These are phyloP conservation scores for Nematostella vectensis DNA, from an alignment of 92 coral and sea anemone genomes.

Conservation along the genomic window DNA sequence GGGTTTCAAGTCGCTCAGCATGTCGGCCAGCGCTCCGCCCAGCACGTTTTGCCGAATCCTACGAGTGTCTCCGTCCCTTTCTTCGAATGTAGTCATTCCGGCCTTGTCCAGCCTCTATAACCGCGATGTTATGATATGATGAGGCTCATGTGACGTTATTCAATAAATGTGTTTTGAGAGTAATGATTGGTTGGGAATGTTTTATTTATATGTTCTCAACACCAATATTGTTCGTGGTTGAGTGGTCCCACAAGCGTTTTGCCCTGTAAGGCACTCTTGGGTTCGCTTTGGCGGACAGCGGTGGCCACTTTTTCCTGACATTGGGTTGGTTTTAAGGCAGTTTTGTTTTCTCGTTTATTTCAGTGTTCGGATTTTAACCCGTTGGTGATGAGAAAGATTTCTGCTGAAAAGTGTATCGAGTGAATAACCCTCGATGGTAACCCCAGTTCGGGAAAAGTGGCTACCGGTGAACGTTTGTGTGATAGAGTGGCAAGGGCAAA, in stretches of 20 bases:
- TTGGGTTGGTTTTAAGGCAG: not conserved
- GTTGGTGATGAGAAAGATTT: not conserved
- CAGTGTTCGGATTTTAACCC: not conserved
- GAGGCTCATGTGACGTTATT: too few relatives aligned
- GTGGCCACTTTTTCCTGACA: conserved; percentile 1
- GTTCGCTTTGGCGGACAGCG: not conserved
- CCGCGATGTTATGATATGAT: too few relatives aligned
- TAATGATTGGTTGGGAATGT: too few relatives aligned
- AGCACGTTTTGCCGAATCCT: too few relatives aligned
- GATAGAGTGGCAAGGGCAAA: conserved; percentile 1
- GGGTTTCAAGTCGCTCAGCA: too few relatives aligned
- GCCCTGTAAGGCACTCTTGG: not conserved
- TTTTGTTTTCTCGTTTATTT: not conserved
- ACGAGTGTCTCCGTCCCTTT: too few relatives aligned
- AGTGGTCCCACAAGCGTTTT: conserved; percentile 3
- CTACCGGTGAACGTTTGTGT: not conserved
- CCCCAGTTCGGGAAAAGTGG: conserved; percentile 7
- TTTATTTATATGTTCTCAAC: too few relatives aligned
- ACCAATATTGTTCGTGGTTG: too few relatives aligned
- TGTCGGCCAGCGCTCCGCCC: too few relatives aligned
- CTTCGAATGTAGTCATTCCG: too few relatives aligned
- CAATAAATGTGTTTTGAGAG: too few relatives aligned
- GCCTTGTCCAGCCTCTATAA: too few relatives aligned
- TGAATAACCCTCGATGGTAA: conserved; percentile 1
- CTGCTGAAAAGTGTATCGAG: not conserved